A percentile compares a stretch with the other conserved stretches of the same genome.
Evolutionary conservation across 92 coral and sea anemone genomes (phyloP).

Genomic region (Parazoanthus atlanticus): DNA sequence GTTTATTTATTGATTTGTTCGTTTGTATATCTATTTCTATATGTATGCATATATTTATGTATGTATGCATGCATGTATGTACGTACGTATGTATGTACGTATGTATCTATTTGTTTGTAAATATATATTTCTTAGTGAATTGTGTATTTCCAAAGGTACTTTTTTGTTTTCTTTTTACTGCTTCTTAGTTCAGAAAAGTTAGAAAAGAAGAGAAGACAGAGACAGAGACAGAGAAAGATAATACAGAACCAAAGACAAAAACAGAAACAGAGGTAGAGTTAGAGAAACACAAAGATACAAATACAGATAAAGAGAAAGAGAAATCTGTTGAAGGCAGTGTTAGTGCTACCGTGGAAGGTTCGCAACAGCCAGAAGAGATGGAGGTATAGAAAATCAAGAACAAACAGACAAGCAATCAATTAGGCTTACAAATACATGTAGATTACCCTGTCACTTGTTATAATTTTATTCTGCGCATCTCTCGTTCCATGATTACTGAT

Average conservation of each 20-base stretch:
- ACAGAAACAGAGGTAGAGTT: not conserved
- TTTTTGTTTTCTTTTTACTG: not conserved
- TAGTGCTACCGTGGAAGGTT: not conserved
- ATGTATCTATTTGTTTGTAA: no score
- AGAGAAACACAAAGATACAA: not conserved
- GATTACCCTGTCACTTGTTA: no score
- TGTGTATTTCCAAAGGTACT: not conserved
- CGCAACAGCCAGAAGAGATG: conserved; percentile 20
- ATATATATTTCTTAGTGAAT: no score
- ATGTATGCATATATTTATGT: no score
- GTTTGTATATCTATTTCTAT: no score
- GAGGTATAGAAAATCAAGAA: not conserved
- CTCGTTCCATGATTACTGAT: no score
- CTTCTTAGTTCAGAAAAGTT: conserved; percentile 4
- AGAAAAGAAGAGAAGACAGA: conserved; percentile 27
- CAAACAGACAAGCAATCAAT: not conserved
- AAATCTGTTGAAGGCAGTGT: not conserved
- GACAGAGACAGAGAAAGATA: conserved; percentile 20
- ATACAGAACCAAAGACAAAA: not conserved
- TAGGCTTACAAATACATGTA: not conserved
- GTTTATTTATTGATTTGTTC: no score
- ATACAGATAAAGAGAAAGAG: conserved; percentile 6
- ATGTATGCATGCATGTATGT: no score
- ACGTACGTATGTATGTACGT: no score
- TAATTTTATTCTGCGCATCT: no score